Base-by-base conservation (phyloP, 2,113 vertebrate species). In the Hypanus sabinus region DNA sequence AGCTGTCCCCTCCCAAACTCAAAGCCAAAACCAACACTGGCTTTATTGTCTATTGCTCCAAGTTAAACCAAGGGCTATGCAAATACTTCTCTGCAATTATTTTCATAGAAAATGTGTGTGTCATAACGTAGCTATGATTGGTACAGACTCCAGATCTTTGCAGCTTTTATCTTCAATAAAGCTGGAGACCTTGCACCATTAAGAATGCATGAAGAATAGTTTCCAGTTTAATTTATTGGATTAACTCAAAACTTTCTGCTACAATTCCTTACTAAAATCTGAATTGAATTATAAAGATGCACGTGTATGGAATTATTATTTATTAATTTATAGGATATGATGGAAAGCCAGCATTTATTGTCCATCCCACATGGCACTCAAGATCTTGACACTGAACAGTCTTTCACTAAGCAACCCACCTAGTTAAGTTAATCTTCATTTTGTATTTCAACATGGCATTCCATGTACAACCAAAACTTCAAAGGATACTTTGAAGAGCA, bases 21-120 rank as follows among this genome's bases (percentile, higher is more conserved):
- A 11, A 0, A 93, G 95, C 95, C 96, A 95, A 95, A 96, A 95
- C 95, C 96, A 95, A 95, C 95, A 95, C 80, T 6, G 94, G 33
- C 92, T 94, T 95, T 95, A 3, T 95, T 95, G 2, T 93, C 95
- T 93, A 94, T 94, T 62, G 94, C 95, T 95, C 94, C 92, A 62
- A 93, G 81, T 94, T 94, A 95, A 95, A 94, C 95, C 94, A 94
- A 87, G 68, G 65, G 27, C 94, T 11, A 55, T 94, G 80, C 94
- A 71, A 83, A 94, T 87, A 71, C 77, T 81, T 80, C 38, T 83
- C 46, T 22, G 8, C 80, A 65, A 9, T 90, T 90, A 68, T 68
- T 62, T 68, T 88, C 38, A 55, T 22, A 22, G 38, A 70, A 70
- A 38, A 68, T 20, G 91, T 38, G 30, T 27, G 38, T 46, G 68